These are phyloP conservation scores for Ophioninae sp. DNA, from an alignment of 2,888 invertebrate genomes.

Conservation along the genomic window DNA sequence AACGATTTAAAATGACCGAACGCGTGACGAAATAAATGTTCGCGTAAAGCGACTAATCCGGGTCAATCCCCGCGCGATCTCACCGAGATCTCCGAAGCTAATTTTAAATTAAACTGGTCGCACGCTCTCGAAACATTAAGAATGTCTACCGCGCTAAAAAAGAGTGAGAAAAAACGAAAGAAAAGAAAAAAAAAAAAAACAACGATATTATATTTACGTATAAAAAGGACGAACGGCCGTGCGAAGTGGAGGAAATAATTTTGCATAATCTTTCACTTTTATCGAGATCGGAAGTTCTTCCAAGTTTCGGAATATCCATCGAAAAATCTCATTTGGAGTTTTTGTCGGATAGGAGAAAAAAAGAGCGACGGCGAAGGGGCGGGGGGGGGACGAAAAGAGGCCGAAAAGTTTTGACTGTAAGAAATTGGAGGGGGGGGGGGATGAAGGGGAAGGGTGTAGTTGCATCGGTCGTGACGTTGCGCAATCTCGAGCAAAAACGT, in stretches of 20 bases:
- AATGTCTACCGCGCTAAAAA: slow-evolving; percentile 13
- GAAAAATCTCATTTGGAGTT: slow-evolving; percentile 17
- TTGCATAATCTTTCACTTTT: slow-evolving; percentile 1
- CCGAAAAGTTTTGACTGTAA: slow-evolving; percentile 38
- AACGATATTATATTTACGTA: no score
- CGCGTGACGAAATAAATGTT: slow-evolving; percentile 45
- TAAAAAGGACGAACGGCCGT: not conserved
- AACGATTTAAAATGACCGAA: slow-evolving; percentile 18
- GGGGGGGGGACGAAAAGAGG: no score
- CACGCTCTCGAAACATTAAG: slow-evolving; percentile 40
- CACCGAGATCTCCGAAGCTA: slow-evolving; percentile 36
- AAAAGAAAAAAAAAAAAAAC: not conserved
- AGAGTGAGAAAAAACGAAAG: no score
- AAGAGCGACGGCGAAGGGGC: slow-evolving; percentile 1
- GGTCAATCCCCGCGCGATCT: slow-evolving; percentile 42
- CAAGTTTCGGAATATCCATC: slow-evolving; percentile 13
- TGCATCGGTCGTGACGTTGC: slow-evolving; percentile 62
- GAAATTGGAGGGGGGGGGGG: slow-evolving; percentile 31
- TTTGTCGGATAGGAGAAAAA: not conserved
- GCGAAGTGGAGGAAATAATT: slow-evolving; percentile 3
- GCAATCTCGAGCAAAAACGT: slow-evolving; percentile 67
- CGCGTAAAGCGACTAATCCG: slow-evolving; percentile 50
- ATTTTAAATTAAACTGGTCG: slow-evolving; percentile 42
- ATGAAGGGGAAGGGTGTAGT: slow-evolving; percentile 35
- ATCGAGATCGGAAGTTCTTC: not conserved